Evolutionary conservation across 1,140 invertebrate genomes (phyloP).

Genomic region (Pachypsylla venusta): DNA sequence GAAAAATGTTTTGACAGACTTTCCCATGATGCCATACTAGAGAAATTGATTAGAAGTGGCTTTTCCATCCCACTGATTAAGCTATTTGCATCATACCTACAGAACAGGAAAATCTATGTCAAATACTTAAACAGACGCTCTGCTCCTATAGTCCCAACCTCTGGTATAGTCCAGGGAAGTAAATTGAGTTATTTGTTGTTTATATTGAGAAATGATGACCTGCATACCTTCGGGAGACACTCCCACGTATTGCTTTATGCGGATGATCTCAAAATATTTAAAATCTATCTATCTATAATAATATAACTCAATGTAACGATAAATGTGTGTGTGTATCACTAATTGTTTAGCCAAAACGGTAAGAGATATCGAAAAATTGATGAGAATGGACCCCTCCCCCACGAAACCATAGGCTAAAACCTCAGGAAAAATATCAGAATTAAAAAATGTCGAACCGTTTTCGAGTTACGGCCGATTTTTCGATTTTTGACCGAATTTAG

Average conservation of each 20-base stretch:
- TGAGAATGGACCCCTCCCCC: too few relatives aligned
- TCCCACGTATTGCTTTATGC: neutral
- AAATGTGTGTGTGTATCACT: too few relatives aligned
- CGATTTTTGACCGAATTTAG: too few relatives aligned
- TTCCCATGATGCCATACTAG: neutral
- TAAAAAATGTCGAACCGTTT: too few relatives aligned
- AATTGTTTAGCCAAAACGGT: too few relatives aligned
- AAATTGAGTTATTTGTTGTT: neutral
- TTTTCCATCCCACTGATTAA: neutral
- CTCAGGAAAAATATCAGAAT: too few relatives aligned
- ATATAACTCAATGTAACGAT: too few relatives aligned
- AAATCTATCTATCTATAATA: too few relatives aligned
- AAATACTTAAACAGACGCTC: neutral
- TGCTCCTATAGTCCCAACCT: neutral
- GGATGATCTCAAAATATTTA: neutral
- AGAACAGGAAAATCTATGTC: neutral
- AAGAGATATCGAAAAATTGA: too few relatives aligned
- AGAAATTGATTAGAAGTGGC: neutral
- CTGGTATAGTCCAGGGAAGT: neutral
- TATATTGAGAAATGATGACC: neutral
- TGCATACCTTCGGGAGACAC: neutral
- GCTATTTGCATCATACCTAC: neutral
- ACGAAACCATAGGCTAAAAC: too few relatives aligned
- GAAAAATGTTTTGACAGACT: too few relatives aligned
- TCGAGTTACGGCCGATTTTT: too few relatives aligned